These are phyloP conservation scores for Ligdia adustata DNA, from an alignment of 2,888 invertebrate genomes.

Conservation along the genomic window DNA sequence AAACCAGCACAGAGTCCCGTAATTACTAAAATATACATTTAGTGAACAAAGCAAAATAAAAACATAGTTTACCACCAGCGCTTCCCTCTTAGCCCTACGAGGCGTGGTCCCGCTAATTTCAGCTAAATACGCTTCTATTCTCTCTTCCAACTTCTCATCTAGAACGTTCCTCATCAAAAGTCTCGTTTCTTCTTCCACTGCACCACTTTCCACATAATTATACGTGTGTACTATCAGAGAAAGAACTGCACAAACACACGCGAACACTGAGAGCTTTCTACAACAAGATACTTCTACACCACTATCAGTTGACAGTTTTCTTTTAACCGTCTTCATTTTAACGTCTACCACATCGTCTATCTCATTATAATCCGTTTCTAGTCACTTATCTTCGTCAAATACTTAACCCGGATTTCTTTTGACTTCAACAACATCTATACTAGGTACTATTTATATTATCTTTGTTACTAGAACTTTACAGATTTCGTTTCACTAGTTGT, in stretches of 20 bases:
- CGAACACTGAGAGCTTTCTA: conserved; percentile 62
- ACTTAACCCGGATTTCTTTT: no score
- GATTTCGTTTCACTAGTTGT: neutral
- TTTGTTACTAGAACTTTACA: neutral
- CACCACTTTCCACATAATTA: conserved; percentile 52
- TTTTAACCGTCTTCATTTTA: conserved; percentile 41
- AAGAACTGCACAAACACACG: conserved; percentile 63
- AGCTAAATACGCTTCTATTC: conserved; percentile 58
- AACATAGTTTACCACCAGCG: conserved; percentile 65
- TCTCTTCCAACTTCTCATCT: conserved; percentile 60
- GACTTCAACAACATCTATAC: no score
- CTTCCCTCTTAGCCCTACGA: conserved; percentile 65
- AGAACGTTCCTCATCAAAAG: conserved; percentile 51
- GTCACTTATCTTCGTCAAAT: no score
- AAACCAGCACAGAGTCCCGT: no score
- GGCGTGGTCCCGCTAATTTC: conserved; percentile 44
- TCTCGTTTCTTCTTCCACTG: conserved; percentile 46
- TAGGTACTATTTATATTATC: neutral
- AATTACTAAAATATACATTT: no score
- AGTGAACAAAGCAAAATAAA: neutral
- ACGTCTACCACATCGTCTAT: conserved; percentile 11
- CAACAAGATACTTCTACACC: conserved; percentile 50
- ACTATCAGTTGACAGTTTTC: conserved; percentile 41
- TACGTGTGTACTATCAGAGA: conserved; percentile 69
- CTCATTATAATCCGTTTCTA: neutral